A percentile compares a stretch with the other conserved stretches of the same genome.
These are phyloP conservation scores for Muscina levida DNA, from an alignment of 2,888 invertebrate genomes.

Conservation along the genomic window DNA sequence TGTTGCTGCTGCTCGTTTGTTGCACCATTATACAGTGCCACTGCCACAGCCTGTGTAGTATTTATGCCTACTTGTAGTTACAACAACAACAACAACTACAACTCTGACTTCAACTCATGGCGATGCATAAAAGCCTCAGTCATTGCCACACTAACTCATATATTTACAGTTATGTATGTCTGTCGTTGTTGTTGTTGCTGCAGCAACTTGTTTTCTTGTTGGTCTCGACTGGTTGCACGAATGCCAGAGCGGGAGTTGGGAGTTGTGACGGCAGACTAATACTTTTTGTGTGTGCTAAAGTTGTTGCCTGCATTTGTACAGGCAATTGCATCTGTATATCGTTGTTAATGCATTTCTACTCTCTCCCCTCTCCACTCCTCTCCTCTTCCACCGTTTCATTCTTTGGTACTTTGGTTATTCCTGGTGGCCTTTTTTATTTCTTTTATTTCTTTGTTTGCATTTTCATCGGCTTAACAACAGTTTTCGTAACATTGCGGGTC, in stretches of 20 bases:
- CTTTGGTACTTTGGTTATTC: too few species aligned
- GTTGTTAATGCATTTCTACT: not conserved
- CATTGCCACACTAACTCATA: slow-evolving; percentile 56
- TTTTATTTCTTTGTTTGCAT: too few species aligned
- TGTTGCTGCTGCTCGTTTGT: slow-evolving; percentile 4
- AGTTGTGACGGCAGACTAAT: slow-evolving; percentile 5
- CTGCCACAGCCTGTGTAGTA: not conserved
- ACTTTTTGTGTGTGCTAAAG: not conserved
- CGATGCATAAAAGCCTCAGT: slow-evolving; percentile 38
- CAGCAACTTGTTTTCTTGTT: not conserved
- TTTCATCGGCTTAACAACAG: too few species aligned
- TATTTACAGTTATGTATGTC: slow-evolving; percentile 50
- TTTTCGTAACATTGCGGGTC: too few species aligned
- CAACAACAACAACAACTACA: too few species aligned
- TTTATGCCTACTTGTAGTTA: not conserved
- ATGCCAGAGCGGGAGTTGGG: too few species aligned
- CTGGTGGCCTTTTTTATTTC: too few species aligned
- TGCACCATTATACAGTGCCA: not conserved
- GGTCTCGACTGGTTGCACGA: not conserved
- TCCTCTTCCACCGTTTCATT: too few species aligned
- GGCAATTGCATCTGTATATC: not conserved
- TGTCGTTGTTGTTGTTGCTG: slow-evolving; percentile 9
- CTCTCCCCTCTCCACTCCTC: not conserved
- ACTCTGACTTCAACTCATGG: slow-evolving; percentile 36
- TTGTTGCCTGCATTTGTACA: not conserved